These are phyloP conservation scores for Copidosoma aretas DNA, from an alignment of 2,888 invertebrate genomes.

Conservation along the genomic window DNA sequence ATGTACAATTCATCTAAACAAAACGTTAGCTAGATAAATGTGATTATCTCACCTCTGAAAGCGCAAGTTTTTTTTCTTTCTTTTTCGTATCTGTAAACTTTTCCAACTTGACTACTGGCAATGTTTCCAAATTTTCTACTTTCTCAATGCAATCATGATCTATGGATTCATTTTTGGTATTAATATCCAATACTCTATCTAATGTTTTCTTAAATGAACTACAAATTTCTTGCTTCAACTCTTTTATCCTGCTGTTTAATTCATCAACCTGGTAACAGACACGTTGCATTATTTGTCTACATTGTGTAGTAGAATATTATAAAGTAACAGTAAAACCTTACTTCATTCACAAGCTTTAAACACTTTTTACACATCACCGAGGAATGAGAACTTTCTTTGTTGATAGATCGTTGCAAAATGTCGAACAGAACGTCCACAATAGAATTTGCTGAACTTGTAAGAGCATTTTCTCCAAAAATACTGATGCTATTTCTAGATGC, in stretches of 20 bases:
- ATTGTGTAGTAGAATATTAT: not conserved
- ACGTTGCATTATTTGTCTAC: conserved; percentile 4
- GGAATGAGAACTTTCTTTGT: conserved; percentile 66
- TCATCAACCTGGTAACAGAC: conserved; percentile 64
- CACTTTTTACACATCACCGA: conserved; percentile 74
- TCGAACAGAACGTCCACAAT: conserved; percentile 62
- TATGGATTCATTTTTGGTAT: conserved; percentile 52
- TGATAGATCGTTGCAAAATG: conserved; percentile 64
- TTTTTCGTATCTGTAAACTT: conserved; percentile 27
- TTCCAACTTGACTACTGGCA: conserved; percentile 1
- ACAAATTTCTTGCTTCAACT: conserved; percentile 66
- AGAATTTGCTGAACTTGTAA: conserved; percentile 56
- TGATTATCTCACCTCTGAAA: conserved; percentile 9
- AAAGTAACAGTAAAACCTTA: conserved; percentile 36
- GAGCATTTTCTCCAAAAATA: conserved; percentile 63
- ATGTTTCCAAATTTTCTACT: conserved; percentile 23
- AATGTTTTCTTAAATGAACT: conserved; percentile 64
- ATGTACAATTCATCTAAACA: conserved; percentile 19
- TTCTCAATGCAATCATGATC: conserved; percentile 59
- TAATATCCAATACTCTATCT: conserved; percentile 1
- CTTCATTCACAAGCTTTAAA: conserved; percentile 69
- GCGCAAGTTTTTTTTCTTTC: conserved; percentile 11
- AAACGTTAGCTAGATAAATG: conserved; percentile 3
- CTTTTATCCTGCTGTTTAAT: conserved; percentile 64
- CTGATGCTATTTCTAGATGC: conserved; percentile 66